phyloP scores from a whole-genome alignment of 2,888 invertebrate genomes.

The Monochamus alternatus region DNA sequence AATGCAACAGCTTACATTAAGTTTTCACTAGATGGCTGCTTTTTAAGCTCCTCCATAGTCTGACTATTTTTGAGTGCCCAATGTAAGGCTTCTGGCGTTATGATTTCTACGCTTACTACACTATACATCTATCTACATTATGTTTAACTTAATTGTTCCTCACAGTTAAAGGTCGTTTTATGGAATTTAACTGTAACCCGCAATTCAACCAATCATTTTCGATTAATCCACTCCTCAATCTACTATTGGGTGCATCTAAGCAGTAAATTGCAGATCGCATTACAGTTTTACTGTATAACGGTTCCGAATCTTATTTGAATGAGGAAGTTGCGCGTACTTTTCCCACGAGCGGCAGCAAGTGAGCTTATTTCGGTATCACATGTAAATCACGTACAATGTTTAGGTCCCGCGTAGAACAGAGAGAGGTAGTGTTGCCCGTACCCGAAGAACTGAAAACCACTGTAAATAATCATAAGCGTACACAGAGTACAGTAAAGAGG shows the following conservation, averaged over 20 bases:
- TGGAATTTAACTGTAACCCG: too few relatives aligned
- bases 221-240: neutral
- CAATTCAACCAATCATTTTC: neutral
- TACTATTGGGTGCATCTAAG: slow-evolving; percentile 13
- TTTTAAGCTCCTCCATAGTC: too few relatives aligned
- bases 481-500: neutral
- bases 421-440: slow-evolving; percentile 17
- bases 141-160: too few relatives aligned
- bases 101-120: too few relatives aligned
- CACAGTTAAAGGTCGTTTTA: too few relatives aligned
- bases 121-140: too few relatives aligned
- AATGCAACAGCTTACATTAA: too few relatives aligned
- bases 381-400: slow-evolving; percentile 35
- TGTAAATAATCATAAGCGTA: slow-evolving; percentile 23
- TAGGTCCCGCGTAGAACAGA: slow-evolving; percentile 13
- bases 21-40: too few relatives aligned
- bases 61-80: too few relatives aligned
- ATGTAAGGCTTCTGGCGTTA: too few relatives aligned
- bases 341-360: slow-evolving; percentile 59
- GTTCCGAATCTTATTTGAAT: slow-evolving; percentile 61
- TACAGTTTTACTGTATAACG: slow-evolving; percentile 56
- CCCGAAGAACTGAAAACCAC: slow-evolving; percentile 18
- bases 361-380: slow-evolving; percentile 43
- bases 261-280: slow-evolving; percentile 46
- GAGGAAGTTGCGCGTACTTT: slow-evolving; percentile 59